phyloP scores from a whole-genome alignment of 1,140 invertebrate species.

The Triops longicaudatus region DNA sequence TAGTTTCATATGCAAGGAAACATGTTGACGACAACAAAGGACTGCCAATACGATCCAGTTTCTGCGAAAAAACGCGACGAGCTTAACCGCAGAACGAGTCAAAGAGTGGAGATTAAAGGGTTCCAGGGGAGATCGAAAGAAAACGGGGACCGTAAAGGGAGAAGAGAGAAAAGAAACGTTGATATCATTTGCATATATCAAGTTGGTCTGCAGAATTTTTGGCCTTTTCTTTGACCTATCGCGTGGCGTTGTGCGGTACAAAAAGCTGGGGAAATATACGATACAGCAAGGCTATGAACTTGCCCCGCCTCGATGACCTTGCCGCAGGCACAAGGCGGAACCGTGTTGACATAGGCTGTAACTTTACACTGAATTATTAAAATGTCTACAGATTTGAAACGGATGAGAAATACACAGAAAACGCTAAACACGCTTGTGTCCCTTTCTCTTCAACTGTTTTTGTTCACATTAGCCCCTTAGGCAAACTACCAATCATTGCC shows the following conservation, averaged over 20 bases:
- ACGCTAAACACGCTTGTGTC: no score
- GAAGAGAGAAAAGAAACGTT: not conserved
- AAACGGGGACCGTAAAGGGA: not conserved
- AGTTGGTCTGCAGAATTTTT: not conserved
- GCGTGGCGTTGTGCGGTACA: not conserved
- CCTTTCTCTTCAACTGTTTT: no score
- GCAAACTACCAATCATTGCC: no score
- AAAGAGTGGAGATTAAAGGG: not conserved
- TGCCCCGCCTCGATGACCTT: not conserved
- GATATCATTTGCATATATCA: not conserved
- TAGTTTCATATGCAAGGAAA: constrained; percentile 12
- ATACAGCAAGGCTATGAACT: not conserved
- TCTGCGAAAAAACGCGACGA: not conserved
- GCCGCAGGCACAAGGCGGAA: not conserved
- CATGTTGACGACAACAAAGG: constrained; percentile 10
- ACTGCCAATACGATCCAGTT: not conserved
- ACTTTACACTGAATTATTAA: not conserved
- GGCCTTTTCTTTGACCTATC: not conserved
- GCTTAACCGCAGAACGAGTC: not conserved
- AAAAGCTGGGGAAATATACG: not conserved
- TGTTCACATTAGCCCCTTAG: no score
- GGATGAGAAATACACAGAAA: no score
- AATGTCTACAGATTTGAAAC: no score
- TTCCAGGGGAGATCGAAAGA: not conserved
- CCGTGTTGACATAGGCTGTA: not conserved